Evolutionary conservation across 2,797 vertebrate species (phyloP), one percentile per base, ranked within the genome.

Genomic region (Poecilia wingei): DNA sequence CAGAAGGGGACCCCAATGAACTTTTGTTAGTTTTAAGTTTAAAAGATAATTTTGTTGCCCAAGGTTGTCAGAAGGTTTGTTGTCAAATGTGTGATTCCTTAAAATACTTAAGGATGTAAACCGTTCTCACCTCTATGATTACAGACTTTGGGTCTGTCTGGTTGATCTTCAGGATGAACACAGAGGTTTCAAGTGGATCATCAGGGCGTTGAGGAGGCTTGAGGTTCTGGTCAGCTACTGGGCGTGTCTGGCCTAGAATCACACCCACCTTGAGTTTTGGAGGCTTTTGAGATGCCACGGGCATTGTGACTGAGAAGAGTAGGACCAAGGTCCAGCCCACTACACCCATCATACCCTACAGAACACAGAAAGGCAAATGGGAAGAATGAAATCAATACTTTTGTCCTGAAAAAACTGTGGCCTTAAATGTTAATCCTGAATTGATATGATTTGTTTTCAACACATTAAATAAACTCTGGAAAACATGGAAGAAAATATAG

Each of bases 101-200:
- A 18, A 71, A 3, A n/a, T 20, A n/a, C 0, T 43, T 28, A 16
- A 78, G 69, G 71, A 49, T 36, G 43, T 43, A 5, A 55, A 4
- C 28, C 28, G 14, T 71, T 57, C 96, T 98, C 88, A 99, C 95
- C 87, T 99, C 96, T 5, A 97, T 99, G 84, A 99, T 98, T 88
- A 99, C 97, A 94, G 98, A 98, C 88, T 99, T 99, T 25, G 98
- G 98, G 93, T 99, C 98, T 0, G 98, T 99, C 92, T 98, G 96
- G 94, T 99, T 99, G 94, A 99, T 97, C 81, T 98, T 95, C 88
- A 99, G 95, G 13, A 95, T 96, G 68, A 98, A 97, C 83, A 99
- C 97, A 4, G 97, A 97, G 89, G 98, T 88, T 74, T 99, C 98
- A 73, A 99, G 88, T 45, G 94, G 88, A 82, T 93, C 95, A 79